A percentile compares a stretch with the other conserved stretches of the same genome.
Conservation (phyloP, 2,113 vertebrate species). For the Melanotaenia duboulayi region DNA sequence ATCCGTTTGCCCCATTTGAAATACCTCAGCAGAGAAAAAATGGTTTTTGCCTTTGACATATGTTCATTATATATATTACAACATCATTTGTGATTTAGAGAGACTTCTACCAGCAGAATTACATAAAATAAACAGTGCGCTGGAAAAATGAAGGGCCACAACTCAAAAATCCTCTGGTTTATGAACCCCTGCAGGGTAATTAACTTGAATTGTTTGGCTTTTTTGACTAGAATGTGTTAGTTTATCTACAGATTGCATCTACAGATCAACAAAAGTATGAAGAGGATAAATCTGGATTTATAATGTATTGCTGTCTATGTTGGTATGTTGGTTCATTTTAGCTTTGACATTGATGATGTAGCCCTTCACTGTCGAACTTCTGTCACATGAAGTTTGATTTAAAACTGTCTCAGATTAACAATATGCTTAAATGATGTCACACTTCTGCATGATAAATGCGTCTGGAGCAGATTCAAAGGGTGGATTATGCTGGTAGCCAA, state of each 20-base stretch:
- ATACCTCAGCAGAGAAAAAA: not conserved
- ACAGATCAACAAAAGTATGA: not conserved
- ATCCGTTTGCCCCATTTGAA: conserved; percentile 31
- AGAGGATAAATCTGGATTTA: not conserved
- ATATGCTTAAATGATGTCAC: conserved; percentile 72
- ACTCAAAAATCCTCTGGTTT: not conserved
- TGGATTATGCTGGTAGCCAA: conserved; percentile 65
- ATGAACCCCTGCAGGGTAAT: not conserved
- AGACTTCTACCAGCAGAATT: not conserved
- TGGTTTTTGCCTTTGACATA: conserved; percentile 33
- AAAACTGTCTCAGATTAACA: conserved; percentile 62
- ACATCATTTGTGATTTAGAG: not conserved
- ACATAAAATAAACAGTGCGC: conserved; percentile 10
- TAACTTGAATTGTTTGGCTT: too few species aligned
- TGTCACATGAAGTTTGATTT: conserved; percentile 57
- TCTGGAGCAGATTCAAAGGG: conserved; percentile 69
- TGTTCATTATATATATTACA: conserved; percentile 25
- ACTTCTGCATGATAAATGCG: conserved; percentile 56
- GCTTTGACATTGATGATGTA: conserved; percentile 43
- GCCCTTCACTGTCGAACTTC: conserved; percentile 28
- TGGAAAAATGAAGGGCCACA: not conserved
- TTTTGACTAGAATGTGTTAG: too few species aligned
- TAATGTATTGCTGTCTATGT: not conserved
- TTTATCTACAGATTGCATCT: too few species aligned
- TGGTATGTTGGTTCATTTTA: conserved; percentile 9